These are phyloP conservation scores for Cyanoramphus novaezelandiae DNA, from an alignment of 2,113 vertebrate species.

Conservation along the genomic window DNA sequence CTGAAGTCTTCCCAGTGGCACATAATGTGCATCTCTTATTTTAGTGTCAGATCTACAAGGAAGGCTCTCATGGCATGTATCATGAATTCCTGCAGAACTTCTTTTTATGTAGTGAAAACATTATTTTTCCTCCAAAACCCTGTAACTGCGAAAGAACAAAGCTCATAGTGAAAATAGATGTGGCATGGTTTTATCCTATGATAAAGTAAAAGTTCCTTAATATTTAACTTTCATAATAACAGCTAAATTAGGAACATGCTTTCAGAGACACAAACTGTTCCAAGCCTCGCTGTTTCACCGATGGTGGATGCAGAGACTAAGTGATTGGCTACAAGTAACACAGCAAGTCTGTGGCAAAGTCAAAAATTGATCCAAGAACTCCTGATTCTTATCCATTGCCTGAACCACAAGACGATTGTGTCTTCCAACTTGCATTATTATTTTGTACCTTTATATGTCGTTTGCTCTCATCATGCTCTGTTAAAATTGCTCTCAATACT, in stretches of 20 bases:
- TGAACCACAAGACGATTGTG: background rate
- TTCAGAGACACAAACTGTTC: background rate
- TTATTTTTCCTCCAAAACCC: background rate
- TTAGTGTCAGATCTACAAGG: background rate
- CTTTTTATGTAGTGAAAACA: background rate
- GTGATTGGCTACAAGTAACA: background rate
- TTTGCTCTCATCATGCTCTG: background rate
- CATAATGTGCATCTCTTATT: background rate
- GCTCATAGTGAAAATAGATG: background rate
- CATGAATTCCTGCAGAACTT: background rate
- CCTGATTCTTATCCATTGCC: background rate
- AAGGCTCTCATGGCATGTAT: accelerated
- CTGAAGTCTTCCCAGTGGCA: background rate
- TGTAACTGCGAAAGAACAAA: background rate
- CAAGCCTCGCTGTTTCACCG: background rate
- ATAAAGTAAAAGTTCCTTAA: conserved; percentile 14
- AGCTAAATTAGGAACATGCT: background rate
- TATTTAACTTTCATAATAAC: conserved; percentile 17
- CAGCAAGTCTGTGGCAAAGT: conserved; percentile 16
- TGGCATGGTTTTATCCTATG: background rate
- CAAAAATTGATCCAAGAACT: background rate
- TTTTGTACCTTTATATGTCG: background rate
- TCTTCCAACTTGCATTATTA: background rate
- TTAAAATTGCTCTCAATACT: background rate
- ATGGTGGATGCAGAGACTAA: background rate